Evolutionary conservation across 53 echinoderm and acorn worm species (phyloP).

Genomic region (Echinometra lucunter): DNA sequence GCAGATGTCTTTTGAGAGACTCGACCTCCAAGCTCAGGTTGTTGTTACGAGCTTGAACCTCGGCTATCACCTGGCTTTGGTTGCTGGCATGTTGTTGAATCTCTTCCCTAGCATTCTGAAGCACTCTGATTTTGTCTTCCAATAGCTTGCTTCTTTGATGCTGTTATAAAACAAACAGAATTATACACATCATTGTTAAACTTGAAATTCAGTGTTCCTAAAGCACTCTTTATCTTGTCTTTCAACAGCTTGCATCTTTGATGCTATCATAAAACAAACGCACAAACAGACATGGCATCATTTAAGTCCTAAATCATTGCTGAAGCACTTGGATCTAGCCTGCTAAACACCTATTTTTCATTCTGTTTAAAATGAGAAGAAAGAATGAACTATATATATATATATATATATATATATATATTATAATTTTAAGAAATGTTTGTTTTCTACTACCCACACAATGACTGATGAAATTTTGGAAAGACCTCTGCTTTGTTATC

Average conservation of each 20-base stretch:
- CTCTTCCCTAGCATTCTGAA: slow-evolving; percentile 93
- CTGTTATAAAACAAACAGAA: slow-evolving; percentile 62
- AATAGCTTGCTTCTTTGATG: slow-evolving; percentile 92
- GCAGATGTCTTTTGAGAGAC: slow-evolving; percentile 87
- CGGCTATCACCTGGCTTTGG: slow-evolving; percentile 87
- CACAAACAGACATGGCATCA: no score
- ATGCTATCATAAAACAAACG: not conserved
- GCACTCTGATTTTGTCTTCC: slow-evolving; percentile 91
- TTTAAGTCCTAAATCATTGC: no score
- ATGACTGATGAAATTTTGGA: no score
- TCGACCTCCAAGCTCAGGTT: slow-evolving; percentile 88
- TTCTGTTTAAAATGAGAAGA: no score
- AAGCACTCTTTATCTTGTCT: not conserved
- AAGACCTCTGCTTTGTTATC: no score
- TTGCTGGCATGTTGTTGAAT: slow-evolving; percentile 93
- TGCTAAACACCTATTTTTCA: no score
- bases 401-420: not conserved
- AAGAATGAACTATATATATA: no score
- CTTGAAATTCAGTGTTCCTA: not conserved
- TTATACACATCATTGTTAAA: not conserved
- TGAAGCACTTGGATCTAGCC: no score
- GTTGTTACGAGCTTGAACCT: slow-evolving; percentile 86
- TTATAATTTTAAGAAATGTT: no score
- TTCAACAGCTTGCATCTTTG: not conserved
- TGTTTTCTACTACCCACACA: no score